Evolutionary conservation across 2,113 vertebrate species (phyloP), one percentile per base, ranked within the genome.

Genomic region (Syngnathoides biaculeatus): DNA sequence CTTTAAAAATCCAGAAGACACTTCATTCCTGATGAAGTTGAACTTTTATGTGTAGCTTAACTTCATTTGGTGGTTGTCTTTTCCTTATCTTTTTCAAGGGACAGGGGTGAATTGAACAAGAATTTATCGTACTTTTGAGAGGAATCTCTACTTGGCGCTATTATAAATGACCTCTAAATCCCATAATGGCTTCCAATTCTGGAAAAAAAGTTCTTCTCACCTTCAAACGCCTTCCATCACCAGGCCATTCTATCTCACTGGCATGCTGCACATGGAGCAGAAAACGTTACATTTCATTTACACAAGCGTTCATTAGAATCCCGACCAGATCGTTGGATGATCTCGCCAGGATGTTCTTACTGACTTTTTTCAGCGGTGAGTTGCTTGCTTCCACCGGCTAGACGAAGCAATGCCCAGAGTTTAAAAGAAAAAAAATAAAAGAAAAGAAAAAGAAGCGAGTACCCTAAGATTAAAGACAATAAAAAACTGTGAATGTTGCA

Each of bases 1-100:
- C 55, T 43, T 39, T 73, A 82, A 87, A 88, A 85, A 78, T 85
- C 78, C 79, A 84, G 73, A 82, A 77, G 14, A 79, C 26, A 42
- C 48, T 60, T 78, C 64, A 72, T 74, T 69, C 30, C 42, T 58
- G 30, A 11, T 40, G 6, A 48, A 71, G 60, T 48, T n/a, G 59
- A 69, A 59, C 20, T 20, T 20, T 15, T 17, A 11, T 57, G 27
- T 30, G 26, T 30, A 48, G 39, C 35, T 65, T 27, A 17, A 1
- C 26, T 64, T 58, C 15, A 26, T 52, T 74, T 68, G 71, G 14
- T 50, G 50, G 5, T 43, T 47, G 14, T 9, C 20, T 65, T 27
- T 62, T 20, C 5, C 62, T 42, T 52, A 14, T 24, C 52, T 0
- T 24, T 24, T 48, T 48, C 5, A 48, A 17, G 45, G 19, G 17